Conservation (phyloP, 1,140 invertebrate species). For the Trichonephila clavipes region DNA sequence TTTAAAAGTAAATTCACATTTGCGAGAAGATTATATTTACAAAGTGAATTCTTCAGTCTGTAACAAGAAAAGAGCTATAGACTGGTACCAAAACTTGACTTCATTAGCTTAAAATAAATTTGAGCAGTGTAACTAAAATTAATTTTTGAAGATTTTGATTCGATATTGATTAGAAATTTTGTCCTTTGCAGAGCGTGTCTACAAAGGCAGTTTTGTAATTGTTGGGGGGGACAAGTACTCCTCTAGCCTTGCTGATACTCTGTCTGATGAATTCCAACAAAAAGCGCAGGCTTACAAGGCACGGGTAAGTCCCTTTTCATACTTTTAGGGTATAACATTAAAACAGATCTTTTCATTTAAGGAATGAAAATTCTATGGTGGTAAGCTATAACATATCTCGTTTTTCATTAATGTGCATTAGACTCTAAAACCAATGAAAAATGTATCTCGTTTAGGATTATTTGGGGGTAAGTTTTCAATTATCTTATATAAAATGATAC, state of each 20-base stretch:
- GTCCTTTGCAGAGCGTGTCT: constrained; percentile 86
- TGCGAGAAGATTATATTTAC: too few relatives aligned
- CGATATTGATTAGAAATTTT: constrained; percentile 55
- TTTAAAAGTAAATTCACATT: too few relatives aligned
- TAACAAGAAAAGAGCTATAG: too few relatives aligned
- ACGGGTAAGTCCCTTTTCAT: constrained; percentile 59
- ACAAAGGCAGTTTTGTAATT: constrained; percentile 88
- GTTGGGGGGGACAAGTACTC: constrained; percentile 84
- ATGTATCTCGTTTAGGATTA: not conserved
- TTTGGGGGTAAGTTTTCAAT: not conserved
- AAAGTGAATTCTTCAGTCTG: too few relatives aligned
- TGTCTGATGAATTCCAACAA: constrained; percentile 83
- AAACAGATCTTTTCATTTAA: not conserved
- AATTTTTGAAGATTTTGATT: not conserved
- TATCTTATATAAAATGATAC: too few relatives aligned
- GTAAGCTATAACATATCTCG: not conserved
- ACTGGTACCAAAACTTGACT: too few relatives aligned
- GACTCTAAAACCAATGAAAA: not conserved
- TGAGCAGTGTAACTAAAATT: not conserved
- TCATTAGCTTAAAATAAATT: not conserved
- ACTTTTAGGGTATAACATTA: not conserved
- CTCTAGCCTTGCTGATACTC: constrained; percentile 85
- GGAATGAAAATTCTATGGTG: not conserved
- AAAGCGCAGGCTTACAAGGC: constrained; percentile 82
- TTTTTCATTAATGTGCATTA: not conserved